These are phyloP conservation scores for Bubalus kerabau DNA, from an alignment of 2,113 vertebrate genomes.

Conservation along the genomic window DNA sequence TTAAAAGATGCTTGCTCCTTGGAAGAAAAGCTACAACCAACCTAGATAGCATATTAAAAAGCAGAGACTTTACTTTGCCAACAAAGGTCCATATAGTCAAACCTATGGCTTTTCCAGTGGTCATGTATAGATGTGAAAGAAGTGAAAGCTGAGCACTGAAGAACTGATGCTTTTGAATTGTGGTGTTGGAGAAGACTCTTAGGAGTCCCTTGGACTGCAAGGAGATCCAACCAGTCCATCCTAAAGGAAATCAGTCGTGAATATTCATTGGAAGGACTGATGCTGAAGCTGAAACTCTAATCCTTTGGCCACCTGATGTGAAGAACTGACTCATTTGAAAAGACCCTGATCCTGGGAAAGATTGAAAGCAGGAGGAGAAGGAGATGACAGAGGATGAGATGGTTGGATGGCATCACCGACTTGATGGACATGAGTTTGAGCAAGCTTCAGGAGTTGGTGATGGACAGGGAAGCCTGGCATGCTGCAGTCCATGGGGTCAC, in stretches of 20 bases:
- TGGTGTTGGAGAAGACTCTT: background rate
- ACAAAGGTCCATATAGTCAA: background rate
- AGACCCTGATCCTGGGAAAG: background rate
- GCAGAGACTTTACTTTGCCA: background rate
- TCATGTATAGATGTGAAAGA: background rate
- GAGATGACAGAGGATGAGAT: background rate
- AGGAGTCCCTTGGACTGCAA: background rate
- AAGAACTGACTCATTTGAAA: background rate
- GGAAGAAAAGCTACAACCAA: background rate
- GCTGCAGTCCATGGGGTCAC: background rate
- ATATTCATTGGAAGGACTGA: background rate
- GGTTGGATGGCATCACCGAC: background rate
- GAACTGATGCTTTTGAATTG: background rate
- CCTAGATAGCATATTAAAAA: background rate
- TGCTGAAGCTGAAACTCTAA: background rate
- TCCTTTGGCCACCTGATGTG: background rate
- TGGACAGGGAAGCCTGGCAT: background rate
- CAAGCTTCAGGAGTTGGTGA: background rate
- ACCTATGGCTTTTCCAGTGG: background rate
- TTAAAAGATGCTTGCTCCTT: background rate
- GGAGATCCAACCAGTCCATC: background rate
- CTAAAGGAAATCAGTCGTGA: background rate
- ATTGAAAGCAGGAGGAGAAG: background rate
- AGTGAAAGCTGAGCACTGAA: background rate
- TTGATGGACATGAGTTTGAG: background rate